These are phyloP conservation scores for Ceuthmochares aereus DNA, from an alignment of 2,113 vertebrate genomes.

Conservation along the genomic window DNA sequence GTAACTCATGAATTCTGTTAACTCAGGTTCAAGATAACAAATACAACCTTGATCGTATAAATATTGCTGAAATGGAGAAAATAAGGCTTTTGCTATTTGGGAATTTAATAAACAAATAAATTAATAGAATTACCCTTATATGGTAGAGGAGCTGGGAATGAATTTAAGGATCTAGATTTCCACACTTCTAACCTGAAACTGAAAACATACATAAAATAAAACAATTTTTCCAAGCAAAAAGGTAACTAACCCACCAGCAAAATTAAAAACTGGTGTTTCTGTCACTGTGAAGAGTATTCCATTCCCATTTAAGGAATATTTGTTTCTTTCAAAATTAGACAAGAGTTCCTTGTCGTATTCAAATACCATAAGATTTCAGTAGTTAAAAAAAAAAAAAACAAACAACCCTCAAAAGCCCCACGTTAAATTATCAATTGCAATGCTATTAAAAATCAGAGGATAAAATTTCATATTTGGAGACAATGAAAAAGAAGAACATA, in stretches of 20 bases:
- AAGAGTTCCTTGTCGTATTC: background rate
- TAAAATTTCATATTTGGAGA: background rate
- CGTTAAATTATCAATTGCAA: background rate
- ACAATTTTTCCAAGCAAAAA: background rate
- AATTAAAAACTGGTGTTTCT: background rate
- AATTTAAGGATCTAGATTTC: background rate
- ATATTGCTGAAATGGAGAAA: background rate
- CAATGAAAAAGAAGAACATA: background rate
- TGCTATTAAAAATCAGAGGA: background rate
- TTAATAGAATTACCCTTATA: background rate
- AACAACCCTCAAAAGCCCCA: too few species aligned
- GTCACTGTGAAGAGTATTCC: background rate
- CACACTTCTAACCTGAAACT: background rate
- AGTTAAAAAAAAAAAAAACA: background rate
- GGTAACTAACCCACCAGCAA: background rate
- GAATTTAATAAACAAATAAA: background rate
- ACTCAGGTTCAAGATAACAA: background rate
- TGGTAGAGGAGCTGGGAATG: background rate
- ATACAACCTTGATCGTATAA: background rate
- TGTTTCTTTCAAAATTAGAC: background rate
- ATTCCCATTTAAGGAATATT: background rate
- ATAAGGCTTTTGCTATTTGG: accelerated
- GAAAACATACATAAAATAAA: background rate
- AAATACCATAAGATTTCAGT: background rate
- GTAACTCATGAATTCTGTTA: background rate